Conservation (phyloP, 2,797 vertebrate species). For the Sardinella longiceps region DNA sequence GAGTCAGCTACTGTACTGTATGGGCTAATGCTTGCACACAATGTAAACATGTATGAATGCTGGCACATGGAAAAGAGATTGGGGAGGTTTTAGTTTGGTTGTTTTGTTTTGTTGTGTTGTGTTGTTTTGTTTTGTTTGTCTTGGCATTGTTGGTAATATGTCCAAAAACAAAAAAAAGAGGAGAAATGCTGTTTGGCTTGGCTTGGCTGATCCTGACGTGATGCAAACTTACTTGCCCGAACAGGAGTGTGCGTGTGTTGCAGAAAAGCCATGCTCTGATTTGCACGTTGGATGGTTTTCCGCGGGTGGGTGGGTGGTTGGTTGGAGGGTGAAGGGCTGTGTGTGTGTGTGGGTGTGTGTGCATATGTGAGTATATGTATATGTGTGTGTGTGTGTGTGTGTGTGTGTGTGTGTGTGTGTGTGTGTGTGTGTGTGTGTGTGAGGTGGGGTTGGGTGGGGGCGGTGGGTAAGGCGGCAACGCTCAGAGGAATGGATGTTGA, state of each 20-base stretch:
- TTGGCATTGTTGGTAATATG: not conserved
- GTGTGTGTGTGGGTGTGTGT: not conserved
- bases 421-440: constrained; percentile 1
- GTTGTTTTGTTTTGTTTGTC: not conserved
- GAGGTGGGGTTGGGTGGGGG: not conserved
- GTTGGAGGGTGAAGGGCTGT: not conserved
- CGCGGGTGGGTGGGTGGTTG: constrained; percentile 5
- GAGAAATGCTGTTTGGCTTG: not conserved
- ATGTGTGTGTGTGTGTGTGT: not conserved
- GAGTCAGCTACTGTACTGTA: not conserved
- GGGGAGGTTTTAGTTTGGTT: not conserved
- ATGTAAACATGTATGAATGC: not conserved
- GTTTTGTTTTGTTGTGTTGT: not conserved
- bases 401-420: constrained; percentile 1
- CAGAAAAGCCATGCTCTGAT: not conserved
- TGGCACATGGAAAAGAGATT: not conserved
- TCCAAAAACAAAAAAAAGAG: not conserved
- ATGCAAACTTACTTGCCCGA: constrained; percentile 4
- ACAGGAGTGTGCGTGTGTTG: constrained; percentile 8
- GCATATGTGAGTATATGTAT: not conserved
- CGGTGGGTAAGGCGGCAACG: not conserved
- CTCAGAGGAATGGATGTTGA: constrained; percentile 24
- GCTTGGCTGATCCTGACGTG: not conserved
- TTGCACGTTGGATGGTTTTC: not conserved
- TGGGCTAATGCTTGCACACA: too few species aligned